Conservation (phyloP, 2,797 vertebrate species). For the Ceryle rudis region DNA sequence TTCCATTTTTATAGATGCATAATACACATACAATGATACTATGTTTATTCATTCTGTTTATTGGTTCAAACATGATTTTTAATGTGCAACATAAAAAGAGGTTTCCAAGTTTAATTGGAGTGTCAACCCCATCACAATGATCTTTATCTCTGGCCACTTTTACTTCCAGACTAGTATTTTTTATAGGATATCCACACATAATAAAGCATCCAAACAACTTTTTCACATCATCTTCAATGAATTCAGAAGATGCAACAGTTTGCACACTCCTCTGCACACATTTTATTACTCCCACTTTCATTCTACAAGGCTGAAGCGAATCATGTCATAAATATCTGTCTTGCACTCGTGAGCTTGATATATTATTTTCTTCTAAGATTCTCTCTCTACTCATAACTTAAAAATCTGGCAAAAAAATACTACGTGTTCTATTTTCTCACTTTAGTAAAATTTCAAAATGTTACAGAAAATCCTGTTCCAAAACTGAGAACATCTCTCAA, state of each 20-base stretch:
- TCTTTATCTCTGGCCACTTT: conserved; percentile 57
- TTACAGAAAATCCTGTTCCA: conserved; percentile 11
- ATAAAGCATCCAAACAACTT: conserved; percentile 79
- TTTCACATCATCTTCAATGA: conserved; percentile 73
- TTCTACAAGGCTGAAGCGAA: conserved; percentile 50
- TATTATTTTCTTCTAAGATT: conserved; percentile 45
- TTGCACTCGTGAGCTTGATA: conserved; percentile 13
- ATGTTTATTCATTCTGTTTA: conserved; percentile 63
- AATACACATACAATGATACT: not conserved
- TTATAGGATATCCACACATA: conserved; percentile 60
- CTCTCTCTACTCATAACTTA: conserved; percentile 21
- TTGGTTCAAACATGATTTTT: conserved; percentile 43
- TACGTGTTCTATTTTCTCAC: not conserved
- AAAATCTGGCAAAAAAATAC: conserved; percentile 17
- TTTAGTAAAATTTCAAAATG: conserved; percentile 32
- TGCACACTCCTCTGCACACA: conserved; percentile 49
- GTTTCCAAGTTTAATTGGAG: conserved; percentile 71
- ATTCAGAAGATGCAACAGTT: conserved; percentile 73
- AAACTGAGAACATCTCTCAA: conserved; percentile 1
- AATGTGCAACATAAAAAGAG: conserved; percentile 66
- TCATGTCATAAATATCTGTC: conserved; percentile 62
- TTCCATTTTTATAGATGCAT: conserved; percentile 11
- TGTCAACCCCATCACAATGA: conserved; percentile 23
- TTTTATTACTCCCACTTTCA: conserved; percentile 63
- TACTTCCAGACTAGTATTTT: conserved; percentile 37